Evolutionary conservation across 35 echinoderm and acorn worm genomes (phyloP), one percentile per base, ranked within the genome.

Genomic region (Heliocidaris tuberculata): DNA sequence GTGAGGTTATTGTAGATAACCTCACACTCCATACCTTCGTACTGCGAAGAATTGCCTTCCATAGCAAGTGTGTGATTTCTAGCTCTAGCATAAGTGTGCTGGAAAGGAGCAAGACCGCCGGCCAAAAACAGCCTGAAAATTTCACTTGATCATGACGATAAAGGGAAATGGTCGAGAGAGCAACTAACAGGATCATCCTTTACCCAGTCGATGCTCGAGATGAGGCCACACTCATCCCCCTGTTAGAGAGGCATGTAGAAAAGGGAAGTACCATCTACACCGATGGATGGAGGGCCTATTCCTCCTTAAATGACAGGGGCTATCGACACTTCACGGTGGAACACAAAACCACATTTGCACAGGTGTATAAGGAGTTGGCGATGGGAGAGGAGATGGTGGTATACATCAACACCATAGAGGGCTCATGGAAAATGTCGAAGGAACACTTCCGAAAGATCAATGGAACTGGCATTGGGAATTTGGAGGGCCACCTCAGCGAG

Each of bases 161-260:
- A n/a, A n/a, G n/a, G 8, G 48, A 8, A n/a, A n/a, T n/a, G n/a
- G n/a, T n/a, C n/a, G n/a, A n/a, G n/a, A n/a, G n/a, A n/a, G n/a
- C n/a, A n/a, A 56, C 48, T 9, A 94, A 71, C 11, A 13, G 93
- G 2, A 32, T 94, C 31, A 78, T 94, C 61, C 60, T 94, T 16
- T 94, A 94, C 30, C 93, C 65, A 8, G 93, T 85, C 10, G 93
- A 85, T 0, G 78, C 24, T 15, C 13, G 60, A 9, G 60, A 94
- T 49, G 93, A 94, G 30, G 47, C 27, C 6, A 94, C 93, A 9
- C 93, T 94, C 9, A 10, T 94, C 5, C 93, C 93, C 30, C 93
- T 94, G 5, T 71, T 94, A 54, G 93, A 94, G 13, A 78, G 93
- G 31, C 93, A 94, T 31, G n/a, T 94, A 31, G 60, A 60, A 59